Percentiles rank a stretch among this genome's conserved stretches.
Evolutionary conservation across 2,888 invertebrate species (phyloP).

Genomic region (Microdon myrmicae): DNA sequence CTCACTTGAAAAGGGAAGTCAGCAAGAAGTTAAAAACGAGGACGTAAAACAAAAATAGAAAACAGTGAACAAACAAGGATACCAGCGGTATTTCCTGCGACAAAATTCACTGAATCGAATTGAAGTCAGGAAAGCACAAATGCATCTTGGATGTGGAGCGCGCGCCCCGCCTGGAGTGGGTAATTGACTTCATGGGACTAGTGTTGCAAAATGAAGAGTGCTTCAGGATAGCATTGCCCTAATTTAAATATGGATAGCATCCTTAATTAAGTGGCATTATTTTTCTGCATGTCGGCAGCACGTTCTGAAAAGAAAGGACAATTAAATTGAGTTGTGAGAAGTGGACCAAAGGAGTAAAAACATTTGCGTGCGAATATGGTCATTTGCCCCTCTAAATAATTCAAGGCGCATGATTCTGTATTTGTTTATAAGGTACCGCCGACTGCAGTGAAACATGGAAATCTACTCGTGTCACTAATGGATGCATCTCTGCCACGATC

Average conservation of each 20-base stretch:
- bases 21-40: no score
- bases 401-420: slow-evolving; percentile 21
- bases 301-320: slow-evolving; percentile 10
- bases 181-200: slow-evolving; percentile 29
- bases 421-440: slow-evolving; percentile 3
- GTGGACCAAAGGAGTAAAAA: slow-evolving; percentile 1
- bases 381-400: slow-evolving; percentile 31
- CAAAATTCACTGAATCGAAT: slow-evolving; percentile 42
- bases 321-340: slow-evolving; percentile 21
- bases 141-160: slow-evolving; percentile 40
- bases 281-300: background rate
- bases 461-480: slow-evolving; percentile 42
- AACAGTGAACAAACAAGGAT: slow-evolving; percentile 28
- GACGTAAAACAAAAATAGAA: no score
- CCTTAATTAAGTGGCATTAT: slow-evolving; percentile 41
- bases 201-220: slow-evolving; percentile 27
- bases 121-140: slow-evolving; percentile 36
- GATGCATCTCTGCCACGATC: slow-evolving; percentile 17
- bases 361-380: slow-evolving; percentile 15
- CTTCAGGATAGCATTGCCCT: slow-evolving; percentile 34
- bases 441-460: slow-evolving; percentile 39
- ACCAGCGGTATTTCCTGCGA: slow-evolving; percentile 41
- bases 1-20: no score
- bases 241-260: slow-evolving; percentile 34
- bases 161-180: slow-evolving; percentile 13